Evolutionary conservation across 2,888 invertebrate genomes (phyloP).

Genomic region (Oligia latruncula): DNA sequence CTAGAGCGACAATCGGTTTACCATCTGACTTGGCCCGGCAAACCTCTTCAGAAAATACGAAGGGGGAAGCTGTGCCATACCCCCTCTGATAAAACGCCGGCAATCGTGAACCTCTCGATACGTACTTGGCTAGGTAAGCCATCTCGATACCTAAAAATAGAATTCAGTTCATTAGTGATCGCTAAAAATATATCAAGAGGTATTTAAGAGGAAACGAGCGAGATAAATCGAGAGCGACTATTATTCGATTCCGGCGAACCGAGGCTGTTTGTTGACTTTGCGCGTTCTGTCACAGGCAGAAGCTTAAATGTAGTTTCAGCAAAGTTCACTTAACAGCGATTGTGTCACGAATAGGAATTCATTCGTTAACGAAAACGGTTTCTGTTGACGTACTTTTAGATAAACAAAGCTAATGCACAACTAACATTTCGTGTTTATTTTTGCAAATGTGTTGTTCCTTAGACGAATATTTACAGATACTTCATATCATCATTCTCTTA

Average conservation of each 20-base stretch:
- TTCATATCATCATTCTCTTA: background rate
- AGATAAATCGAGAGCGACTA: slow-evolving; percentile 61
- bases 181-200: slow-evolving; percentile 63
- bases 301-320: slow-evolving; percentile 56
- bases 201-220: slow-evolving; percentile 60
- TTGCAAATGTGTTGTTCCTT: background rate
- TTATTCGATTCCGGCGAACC: slow-evolving; percentile 57
- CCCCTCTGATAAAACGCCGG: slow-evolving; percentile 67
- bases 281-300: slow-evolving; percentile 42
- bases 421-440: background rate
- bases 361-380: slow-evolving; percentile 42
- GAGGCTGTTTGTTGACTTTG: slow-evolving; percentile 56
- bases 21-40: slow-evolving; percentile 90
- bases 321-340: slow-evolving; percentile 48
- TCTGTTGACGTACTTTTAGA: slow-evolving; percentile 12
- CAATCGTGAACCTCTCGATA: slow-evolving; percentile 69
- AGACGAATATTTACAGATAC: background rate
- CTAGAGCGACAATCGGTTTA: slow-evolving; percentile 97
- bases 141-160: slow-evolving; percentile 76
- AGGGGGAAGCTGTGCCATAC: slow-evolving; percentile 69
- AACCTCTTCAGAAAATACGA: slow-evolving; percentile 91
- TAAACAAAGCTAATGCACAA: slow-evolving; percentile 2
- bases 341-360: slow-evolving; percentile 45
- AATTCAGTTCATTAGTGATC: slow-evolving; percentile 68
- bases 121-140: slow-evolving; percentile 77